These are phyloP conservation scores for Iselma pallidipennis DNA, from an alignment of 2,888 invertebrate genomes.

Conservation along the genomic window DNA sequence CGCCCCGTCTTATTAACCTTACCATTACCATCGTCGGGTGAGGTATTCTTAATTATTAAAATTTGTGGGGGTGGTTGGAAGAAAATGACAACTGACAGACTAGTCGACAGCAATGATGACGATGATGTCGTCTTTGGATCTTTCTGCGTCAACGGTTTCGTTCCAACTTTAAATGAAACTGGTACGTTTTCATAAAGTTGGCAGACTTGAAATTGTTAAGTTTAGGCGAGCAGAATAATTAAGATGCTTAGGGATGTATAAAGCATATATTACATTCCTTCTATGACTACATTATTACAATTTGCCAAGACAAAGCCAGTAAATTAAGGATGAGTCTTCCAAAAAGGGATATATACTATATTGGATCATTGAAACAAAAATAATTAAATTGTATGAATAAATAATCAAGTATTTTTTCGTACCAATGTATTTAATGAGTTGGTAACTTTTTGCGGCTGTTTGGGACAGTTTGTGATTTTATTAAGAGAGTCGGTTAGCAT, in stretches of 20 bases:
- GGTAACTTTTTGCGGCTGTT: neutral
- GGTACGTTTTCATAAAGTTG: slow-evolving; percentile 26
- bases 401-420: neutral
- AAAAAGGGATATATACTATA: neutral
- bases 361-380: neutral
- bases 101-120: slow-evolving; percentile 14
- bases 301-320: slow-evolving; percentile 21
- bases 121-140: slow-evolving; percentile 4
- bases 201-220: slow-evolving; percentile 24
- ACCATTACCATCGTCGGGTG: neutral
- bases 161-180: slow-evolving; percentile 26
- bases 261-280: slow-evolving; percentile 27
- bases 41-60: slow-evolving; percentile 22
- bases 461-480: neutral
- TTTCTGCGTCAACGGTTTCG: slow-evolving; percentile 21
- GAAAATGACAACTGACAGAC: neutral
- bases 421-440: neutral
- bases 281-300: slow-evolving; percentile 24
- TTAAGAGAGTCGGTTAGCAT: neutral
- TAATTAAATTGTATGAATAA: neutral
- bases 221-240: slow-evolving; percentile 29
- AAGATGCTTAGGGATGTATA: slow-evolving; percentile 25
- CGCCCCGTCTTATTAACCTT: slow-evolving; percentile 6
- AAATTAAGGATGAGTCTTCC: slow-evolving; percentile 1
- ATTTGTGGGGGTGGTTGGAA: slow-evolving; percentile 1